Evolutionary conservation across 2,113 vertebrate species (phyloP).

Genomic region (Cromileptes altivelis): DNA sequence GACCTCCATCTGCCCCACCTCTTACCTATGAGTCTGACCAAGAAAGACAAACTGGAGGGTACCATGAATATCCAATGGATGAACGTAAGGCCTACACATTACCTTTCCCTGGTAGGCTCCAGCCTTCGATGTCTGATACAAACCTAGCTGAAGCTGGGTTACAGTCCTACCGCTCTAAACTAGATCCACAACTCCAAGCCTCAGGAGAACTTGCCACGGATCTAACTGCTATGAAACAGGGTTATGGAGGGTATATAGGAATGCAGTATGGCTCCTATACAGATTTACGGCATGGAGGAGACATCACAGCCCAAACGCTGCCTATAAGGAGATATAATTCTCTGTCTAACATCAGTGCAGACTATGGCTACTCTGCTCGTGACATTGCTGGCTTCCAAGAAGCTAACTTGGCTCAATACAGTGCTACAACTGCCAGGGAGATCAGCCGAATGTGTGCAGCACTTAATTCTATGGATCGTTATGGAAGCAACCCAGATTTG

Average conservation of each 20-base stretch:
- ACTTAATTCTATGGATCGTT: conserved; percentile 97
- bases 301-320: conserved; percentile 87
- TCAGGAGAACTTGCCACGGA: conserved; percentile 88
- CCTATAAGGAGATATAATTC: conserved; percentile 96
- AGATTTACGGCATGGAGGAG: conserved; percentile 92
- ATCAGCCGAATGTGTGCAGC: conserved; percentile 99
- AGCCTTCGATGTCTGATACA: conserved; percentile 97
- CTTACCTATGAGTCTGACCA: conserved; percentile 82
- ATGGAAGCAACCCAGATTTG: conserved; percentile 88
- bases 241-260: conserved; percentile 91
- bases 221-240: conserved; percentile 91
- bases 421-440: conserved; percentile 95
- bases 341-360: conserved; percentile 94
- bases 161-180: conserved; percentile 88
- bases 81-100: conserved; percentile 89
- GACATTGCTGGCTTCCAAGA: conserved; percentile 93
- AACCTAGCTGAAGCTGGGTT: conserved; percentile 92
- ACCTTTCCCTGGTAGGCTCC: conserved; percentile 89
- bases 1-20: conserved; percentile 80
- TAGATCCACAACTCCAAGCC: conserved; percentile 87
- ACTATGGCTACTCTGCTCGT: conserved; percentile 91
- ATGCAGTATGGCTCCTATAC: conserved; percentile 96
- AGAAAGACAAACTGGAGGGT: conserved; percentile 83
- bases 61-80: conserved; percentile 87
- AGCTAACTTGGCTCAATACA: conserved; percentile 97